Conservation (phyloP, 2,113 vertebrate genomes). For the Saguinus midas region DNA sequence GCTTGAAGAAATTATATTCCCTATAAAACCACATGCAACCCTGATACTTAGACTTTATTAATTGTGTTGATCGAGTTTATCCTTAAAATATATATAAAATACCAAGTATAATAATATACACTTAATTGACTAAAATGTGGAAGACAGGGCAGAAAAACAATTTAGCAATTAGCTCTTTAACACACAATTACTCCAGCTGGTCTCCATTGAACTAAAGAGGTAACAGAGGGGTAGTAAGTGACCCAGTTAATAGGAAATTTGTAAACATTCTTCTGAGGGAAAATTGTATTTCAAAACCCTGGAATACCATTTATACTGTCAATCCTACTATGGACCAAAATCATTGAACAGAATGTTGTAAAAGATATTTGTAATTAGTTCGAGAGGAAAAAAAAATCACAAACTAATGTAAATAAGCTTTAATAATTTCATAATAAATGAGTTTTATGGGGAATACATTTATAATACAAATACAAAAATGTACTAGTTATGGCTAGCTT, state of each 20-base stretch:
- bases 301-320: neutral
- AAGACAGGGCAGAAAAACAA: neutral
- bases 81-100: slow-evolving; percentile 40
- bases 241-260: neutral
- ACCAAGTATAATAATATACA: slow-evolving; percentile 27
- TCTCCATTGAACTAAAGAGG: slow-evolving; percentile 1
- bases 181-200: neutral
- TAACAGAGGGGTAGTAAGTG: neutral
- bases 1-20: neutral
- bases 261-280: slow-evolving; percentile 14
- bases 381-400: neutral
- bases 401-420: neutral
- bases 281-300: neutral
- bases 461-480: neutral
- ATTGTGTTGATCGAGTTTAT: neutral
- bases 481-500: neutral
- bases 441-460: neutral
- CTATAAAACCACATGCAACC: neutral
- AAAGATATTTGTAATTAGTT: neutral
- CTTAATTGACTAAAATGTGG: slow-evolving; percentile 29
- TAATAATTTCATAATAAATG: neutral
- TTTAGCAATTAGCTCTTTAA: neutral
- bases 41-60: neutral
- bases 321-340: neutral
- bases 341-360: neutral